phyloP scores from a whole-genome alignment of 2,888 invertebrate genomes.

The Chironomus tentans region DNA sequence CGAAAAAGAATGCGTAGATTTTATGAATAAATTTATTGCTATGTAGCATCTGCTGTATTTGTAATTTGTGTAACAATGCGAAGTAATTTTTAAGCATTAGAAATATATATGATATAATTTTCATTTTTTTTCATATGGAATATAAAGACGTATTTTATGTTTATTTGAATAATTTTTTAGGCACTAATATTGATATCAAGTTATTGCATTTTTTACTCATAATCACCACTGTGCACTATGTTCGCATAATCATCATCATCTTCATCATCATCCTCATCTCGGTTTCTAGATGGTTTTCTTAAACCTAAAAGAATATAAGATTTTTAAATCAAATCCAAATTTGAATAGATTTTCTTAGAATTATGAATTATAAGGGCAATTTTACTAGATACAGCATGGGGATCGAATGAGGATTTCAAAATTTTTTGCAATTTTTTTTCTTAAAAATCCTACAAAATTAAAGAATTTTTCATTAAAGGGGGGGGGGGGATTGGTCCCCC shows the following conservation, averaged over 20 bases:
- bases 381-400: no score
- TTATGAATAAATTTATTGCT: conserved; percentile 9
- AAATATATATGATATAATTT: neutral
- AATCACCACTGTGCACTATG: neutral
- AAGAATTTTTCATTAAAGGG: no score
- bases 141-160: neutral
- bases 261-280: neutral
- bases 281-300: no score
- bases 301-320: no score
- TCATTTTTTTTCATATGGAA: neutral
- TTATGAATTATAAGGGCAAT: no score
- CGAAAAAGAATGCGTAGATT: conserved; percentile 5
- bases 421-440: no score
- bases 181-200: no score
- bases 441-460: no score
- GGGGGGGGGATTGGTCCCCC: no score
- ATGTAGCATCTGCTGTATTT: conserved; percentile 7
- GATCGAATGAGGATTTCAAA: no score
- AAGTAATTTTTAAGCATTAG: neutral
- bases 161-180: neutral
- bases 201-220: neutral
- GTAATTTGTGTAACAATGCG: neutral
- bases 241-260: neutral
- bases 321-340: no score
- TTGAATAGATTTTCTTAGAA: no score